Evolutionary conservation across 2,797 vertebrate genomes (phyloP).

Genomic region (Smutsia gigantea): DNA sequence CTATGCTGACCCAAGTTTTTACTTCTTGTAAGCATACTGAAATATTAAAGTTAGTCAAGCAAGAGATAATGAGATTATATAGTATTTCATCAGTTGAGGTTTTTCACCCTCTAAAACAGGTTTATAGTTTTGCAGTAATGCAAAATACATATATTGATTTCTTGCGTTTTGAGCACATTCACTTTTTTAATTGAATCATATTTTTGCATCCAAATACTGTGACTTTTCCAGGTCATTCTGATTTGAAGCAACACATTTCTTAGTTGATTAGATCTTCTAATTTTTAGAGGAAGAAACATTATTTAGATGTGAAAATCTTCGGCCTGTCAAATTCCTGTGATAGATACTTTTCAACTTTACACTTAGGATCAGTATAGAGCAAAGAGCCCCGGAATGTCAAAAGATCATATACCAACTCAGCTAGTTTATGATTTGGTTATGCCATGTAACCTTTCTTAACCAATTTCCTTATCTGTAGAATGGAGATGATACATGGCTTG

Average conservation of each 20-base stretch:
- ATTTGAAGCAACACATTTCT: neutral
- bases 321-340: neutral
- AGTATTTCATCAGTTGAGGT: neutral
- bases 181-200: neutral
- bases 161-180: neutral
- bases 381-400: neutral
- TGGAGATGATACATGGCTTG: neutral
- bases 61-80: neutral
- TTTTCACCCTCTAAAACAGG: neutral
- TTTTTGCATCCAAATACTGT: neutral
- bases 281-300: neutral
- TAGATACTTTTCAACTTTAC: neutral
- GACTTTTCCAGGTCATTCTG: neutral
- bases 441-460: neutral
- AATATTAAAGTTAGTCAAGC: constrained; percentile 11
- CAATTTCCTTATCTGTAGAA: neutral
- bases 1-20: neutral
- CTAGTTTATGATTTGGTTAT: neutral
- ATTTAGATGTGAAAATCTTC: neutral
- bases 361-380: neutral
- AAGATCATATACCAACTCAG: neutral
- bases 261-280: neutral
- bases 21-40: constrained; percentile 10
- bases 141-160: neutral
- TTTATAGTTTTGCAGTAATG: constrained; percentile 5